phyloP scores from a whole-genome alignment of 2,888 invertebrate species.

The Drosophila paramelanica region DNA sequence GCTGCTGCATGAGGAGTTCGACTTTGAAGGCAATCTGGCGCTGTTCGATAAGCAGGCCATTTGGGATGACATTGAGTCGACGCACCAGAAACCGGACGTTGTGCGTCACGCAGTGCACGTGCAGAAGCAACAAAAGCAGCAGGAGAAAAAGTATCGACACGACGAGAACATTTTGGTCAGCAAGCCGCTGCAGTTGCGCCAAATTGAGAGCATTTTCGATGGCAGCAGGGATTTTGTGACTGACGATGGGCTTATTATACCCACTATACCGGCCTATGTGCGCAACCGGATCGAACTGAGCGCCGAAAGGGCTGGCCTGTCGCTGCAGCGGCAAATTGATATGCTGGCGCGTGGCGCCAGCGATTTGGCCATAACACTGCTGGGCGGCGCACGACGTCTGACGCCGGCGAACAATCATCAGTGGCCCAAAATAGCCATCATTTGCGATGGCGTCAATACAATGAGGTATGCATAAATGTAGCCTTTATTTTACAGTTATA shows the following conservation, averaged over 20 bases:
- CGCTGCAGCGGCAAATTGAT: slow-evolving; percentile 89
- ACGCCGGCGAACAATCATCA: slow-evolving; percentile 95
- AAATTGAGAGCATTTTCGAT: slow-evolving; percentile 87
- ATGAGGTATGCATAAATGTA: slow-evolving; percentile 43
- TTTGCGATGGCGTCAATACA: slow-evolving; percentile 86
- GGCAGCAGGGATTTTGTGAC: slow-evolving; percentile 84
- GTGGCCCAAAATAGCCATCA: slow-evolving; percentile 91
- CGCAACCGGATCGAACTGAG: slow-evolving; percentile 89
- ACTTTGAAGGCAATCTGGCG: slow-evolving; percentile 97
- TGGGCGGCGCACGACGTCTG: slow-evolving; percentile 93
- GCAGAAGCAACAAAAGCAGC: slow-evolving; percentile 78
- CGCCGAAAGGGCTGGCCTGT: slow-evolving; percentile 89
- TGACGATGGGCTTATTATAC: slow-evolving; percentile 93
- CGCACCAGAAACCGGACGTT: slow-evolving; percentile 81
- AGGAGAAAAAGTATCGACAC: slow-evolving; percentile 88
- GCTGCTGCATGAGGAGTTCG: slow-evolving; percentile 89
- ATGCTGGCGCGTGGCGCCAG: slow-evolving; percentile 93
- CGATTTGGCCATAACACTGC: slow-evolving; percentile 92
- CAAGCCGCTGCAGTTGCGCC: slow-evolving; percentile 88
- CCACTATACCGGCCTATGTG: slow-evolving; percentile 89
- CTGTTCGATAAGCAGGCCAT: slow-evolving; percentile 94
- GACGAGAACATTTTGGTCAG: slow-evolving; percentile 93
- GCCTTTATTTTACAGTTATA: not conserved
- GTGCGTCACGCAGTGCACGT: slow-evolving; percentile 82
- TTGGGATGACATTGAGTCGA: slow-evolving; percentile 90